Base-by-base conservation (phyloP, 2,797 vertebrate genomes). In the Enteromius viviparus region DNA sequence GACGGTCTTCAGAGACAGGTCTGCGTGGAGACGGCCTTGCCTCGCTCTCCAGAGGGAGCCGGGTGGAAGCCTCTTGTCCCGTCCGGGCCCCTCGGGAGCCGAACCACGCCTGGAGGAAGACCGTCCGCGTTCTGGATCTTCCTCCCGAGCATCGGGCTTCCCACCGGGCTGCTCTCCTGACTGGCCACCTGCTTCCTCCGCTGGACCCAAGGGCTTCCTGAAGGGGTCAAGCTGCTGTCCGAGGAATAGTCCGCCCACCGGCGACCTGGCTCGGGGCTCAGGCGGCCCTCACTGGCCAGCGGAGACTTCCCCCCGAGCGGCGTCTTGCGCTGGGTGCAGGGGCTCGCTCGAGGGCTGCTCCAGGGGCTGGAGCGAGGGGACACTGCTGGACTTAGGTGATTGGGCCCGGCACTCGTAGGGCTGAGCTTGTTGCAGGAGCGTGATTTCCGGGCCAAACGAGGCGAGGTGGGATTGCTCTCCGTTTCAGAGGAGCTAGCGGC, bases 401-500 rank as follows among this genome's bases (percentile, higher is more conserved):
- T 96, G 1, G 90, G 85, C 64, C 92, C 90, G 0, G 92, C 94
- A 1, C 94, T 88, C 0, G 93, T 75, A 0, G 96, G 97, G 86
- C 97, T 97, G 84, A 99, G 93, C 92, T 96, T 98, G 91, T 94
- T 96, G 68, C 71, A 86, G 6, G 91, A 92, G n/a, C 88, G 91
- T 0, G 92, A 94, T 88, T 94, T 96, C 26, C 97, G 94, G 34
- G 95, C 94, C 6, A 97, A 93, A 81, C 95, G 82, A 0, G 98
- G 98, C 0, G 98, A 98, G 0, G 97, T 93, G 0, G 98, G 97
- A 70, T 94, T 97, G 91, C 98, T 99, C 86, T 99, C 98, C 0
- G 97, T 96, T 65, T 99, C 98, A 0, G 98, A 99, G 72, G 98
- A 99, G 90, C 98, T 99, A 87, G 97, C 98, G 80, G 96, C 96